phyloP scores from a whole-genome alignment of 2,113 vertebrate genomes.

The Grallaria varia region DNA sequence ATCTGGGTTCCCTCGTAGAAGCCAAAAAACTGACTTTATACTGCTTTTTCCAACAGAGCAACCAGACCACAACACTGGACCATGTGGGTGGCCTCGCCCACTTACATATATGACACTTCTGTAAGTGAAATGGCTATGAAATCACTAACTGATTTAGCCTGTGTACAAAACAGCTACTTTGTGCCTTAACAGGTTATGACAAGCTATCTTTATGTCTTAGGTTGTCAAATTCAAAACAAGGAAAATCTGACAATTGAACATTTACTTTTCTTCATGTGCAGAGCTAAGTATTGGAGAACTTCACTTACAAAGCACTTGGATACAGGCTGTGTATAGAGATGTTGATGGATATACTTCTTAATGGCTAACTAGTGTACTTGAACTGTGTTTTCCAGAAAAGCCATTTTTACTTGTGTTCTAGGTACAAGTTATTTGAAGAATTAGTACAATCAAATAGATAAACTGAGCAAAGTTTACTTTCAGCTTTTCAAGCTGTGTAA shows the following conservation, averaged over 20 bases:
- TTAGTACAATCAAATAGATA: not conserved
- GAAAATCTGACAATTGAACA: not conserved
- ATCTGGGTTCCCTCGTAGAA: slow-evolving; percentile 64
- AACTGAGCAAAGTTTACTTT: not conserved
- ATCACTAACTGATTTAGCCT: slow-evolving; percentile 31
- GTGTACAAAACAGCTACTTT: slow-evolving; percentile 26
- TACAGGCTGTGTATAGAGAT: not conserved
- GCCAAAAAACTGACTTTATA: slow-evolving; percentile 59
- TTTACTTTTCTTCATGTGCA: not conserved
- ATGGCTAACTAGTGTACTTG: not conserved
- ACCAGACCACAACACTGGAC: slow-evolving; percentile 69
- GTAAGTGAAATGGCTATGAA: slow-evolving; percentile 34
- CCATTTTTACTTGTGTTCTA: not conserved
- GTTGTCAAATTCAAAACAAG: slow-evolving; percentile 17
- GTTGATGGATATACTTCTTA: not conserved
- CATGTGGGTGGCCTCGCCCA: slow-evolving; percentile 67
- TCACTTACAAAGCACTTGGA: not conserved
- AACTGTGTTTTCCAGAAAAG: not conserved
- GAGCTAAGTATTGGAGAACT: not conserved
- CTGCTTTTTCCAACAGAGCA: slow-evolving; percentile 61
- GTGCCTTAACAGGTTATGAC: not conserved
- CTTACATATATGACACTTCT: not conserved
- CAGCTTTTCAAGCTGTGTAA: not conserved
- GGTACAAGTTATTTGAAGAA: not conserved
- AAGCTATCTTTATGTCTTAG: not conserved